Evolutionary conservation across 2,113 vertebrate species (phyloP).

Genomic region (Datnioides undecimradiatus): DNA sequence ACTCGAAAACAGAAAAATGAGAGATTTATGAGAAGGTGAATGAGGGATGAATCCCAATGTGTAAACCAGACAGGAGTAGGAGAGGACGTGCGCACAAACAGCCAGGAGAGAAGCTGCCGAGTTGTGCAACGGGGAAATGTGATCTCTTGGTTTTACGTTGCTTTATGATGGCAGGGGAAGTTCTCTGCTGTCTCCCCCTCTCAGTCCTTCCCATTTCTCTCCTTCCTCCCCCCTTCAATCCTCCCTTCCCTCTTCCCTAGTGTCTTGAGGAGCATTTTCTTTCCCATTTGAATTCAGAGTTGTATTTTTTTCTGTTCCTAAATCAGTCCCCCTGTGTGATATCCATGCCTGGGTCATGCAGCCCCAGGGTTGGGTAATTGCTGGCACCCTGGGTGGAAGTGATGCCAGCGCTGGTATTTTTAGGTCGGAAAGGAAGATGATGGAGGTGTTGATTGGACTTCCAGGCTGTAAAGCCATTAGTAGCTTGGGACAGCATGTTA

Average conservation of each 20-base stretch:
- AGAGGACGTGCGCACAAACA: conserved; percentile 31
- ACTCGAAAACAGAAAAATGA: conserved; percentile 48
- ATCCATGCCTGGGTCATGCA: conserved; percentile 34
- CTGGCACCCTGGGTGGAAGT: conserved; percentile 37
- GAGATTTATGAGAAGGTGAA: conserved; percentile 46
- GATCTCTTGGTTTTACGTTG: conserved; percentile 22
- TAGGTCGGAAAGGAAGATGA: conserved; percentile 58
- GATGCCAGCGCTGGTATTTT: conserved; percentile 63
- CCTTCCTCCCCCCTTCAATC: not conserved
- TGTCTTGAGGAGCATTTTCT: not conserved
- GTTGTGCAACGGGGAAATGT: not conserved
- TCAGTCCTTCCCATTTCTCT: not conserved
- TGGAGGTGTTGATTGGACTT: conserved; percentile 74
- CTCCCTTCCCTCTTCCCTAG: not conserved
- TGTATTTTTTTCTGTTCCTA: conserved; percentile 32
- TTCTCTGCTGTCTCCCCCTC: conserved; percentile 3
- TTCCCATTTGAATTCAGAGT: conserved; percentile 19
- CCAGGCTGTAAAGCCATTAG: conserved; percentile 61
- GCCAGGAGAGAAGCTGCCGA: not conserved
- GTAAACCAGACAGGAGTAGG: conserved; percentile 66
- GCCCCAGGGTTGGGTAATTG: conserved; percentile 39
- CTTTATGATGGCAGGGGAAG: conserved; percentile 30
- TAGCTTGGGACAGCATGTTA: conserved; percentile 32
- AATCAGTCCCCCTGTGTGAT: conserved; percentile 38
- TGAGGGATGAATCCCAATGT: conserved; percentile 61